Evolutionary conservation across 2,797 vertebrate genomes (phyloP).

Genomic region (Melanotaenia trifasciata): DNA sequence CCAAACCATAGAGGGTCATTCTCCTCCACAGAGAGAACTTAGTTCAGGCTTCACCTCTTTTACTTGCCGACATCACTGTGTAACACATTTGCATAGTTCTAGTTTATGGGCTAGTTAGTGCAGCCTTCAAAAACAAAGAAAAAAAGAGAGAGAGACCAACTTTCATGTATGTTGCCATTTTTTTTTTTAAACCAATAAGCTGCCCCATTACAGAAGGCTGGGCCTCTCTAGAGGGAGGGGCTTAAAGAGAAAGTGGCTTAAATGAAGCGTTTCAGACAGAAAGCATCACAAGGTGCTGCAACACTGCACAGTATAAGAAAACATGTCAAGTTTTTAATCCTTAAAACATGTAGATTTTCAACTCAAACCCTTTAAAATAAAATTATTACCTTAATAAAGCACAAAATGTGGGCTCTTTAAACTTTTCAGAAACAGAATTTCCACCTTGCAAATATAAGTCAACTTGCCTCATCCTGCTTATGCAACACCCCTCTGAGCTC

Average conservation of each 20-base stretch:
- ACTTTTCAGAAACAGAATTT: slow-evolving; percentile 16
- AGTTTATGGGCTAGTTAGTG: not conserved
- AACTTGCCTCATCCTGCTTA: slow-evolving; percentile 5
- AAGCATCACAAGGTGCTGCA: not conserved
- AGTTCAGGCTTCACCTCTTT: not conserved
- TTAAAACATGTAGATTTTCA: not conserved
- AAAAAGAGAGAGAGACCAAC: not conserved
- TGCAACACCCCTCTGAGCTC: slow-evolving; percentile 43
- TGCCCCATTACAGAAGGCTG: not conserved
- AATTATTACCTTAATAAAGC: not conserved
- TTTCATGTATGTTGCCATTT: not conserved
- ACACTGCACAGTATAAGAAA: not conserved
- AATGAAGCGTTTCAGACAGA: not conserved
- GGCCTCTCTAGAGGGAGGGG: not conserved
- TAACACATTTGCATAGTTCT: not conserved
- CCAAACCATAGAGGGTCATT: no score
- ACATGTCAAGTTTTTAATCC: not conserved
- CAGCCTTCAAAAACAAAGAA: not conserved
- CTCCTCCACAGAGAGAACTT: no score
- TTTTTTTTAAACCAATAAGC: not conserved
- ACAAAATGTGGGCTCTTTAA: not conserved
- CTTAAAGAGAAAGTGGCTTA: not conserved
- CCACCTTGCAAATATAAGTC: not conserved
- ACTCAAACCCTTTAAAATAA: not conserved
- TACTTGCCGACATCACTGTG: not conserved